A percentile compares a stretch with the other conserved stretches of the same genome.
These are phyloP conservation scores for Gavialis gangeticus DNA, from an alignment of 2,113 vertebrate genomes.

Conservation along the genomic window DNA sequence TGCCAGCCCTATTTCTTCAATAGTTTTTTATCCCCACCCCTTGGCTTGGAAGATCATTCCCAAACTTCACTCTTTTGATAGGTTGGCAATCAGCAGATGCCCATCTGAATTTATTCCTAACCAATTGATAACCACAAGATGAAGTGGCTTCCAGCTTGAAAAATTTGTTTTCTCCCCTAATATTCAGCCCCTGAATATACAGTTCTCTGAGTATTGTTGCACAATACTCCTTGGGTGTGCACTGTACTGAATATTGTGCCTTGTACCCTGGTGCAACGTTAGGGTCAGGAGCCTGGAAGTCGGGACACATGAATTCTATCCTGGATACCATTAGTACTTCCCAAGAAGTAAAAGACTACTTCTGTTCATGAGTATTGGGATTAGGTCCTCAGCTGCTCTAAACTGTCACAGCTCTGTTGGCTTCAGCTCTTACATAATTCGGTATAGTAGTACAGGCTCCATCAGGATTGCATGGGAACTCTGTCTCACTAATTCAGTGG, in stretches of 20 bases:
- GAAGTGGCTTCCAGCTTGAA: no score
- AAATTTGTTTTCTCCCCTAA: no score
- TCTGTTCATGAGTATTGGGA: neutral
- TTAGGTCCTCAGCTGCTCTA: neutral
- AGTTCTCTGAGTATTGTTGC: no score
- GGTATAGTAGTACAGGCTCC: fast-evolving
- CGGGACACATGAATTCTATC: neutral
- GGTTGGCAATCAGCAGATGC: no score
- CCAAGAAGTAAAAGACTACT: neutral
- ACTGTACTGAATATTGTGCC: neutral
- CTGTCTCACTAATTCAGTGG: neutral
- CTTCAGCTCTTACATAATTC: neutral
- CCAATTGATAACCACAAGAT: no score
- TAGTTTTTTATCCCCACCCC: no score
- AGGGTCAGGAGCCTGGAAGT: neutral
- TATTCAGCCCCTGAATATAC: no score
- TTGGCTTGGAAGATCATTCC: no score
- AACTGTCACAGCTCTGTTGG: fast-evolving
- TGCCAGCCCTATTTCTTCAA: no score
- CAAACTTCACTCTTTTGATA: no score
- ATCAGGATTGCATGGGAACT: neutral
- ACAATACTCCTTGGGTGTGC: neutral
- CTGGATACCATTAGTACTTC: neutral
- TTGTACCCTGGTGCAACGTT: neutral
- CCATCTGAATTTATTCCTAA: no score